Conservation (phyloP, 2,797 vertebrate genomes). For the Sardinella longiceps region DNA sequence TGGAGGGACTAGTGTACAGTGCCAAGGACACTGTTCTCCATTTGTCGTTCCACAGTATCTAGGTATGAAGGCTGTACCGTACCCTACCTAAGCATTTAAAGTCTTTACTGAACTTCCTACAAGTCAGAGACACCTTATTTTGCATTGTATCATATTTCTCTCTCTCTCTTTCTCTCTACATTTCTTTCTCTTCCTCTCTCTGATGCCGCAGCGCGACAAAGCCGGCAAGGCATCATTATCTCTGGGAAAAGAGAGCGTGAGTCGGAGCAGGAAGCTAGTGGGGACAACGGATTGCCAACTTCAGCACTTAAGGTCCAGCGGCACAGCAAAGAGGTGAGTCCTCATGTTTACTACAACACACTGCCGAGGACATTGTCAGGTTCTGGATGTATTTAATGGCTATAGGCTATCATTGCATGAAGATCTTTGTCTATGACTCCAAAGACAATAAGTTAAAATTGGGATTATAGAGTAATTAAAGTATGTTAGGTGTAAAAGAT, state of each 20-base stretch:
- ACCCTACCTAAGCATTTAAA: neutral
- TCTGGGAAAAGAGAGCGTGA: conserved; percentile 53
- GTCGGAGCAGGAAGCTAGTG: conserved; percentile 37
- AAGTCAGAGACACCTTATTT: too few species aligned
- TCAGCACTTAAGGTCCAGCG: conserved; percentile 48
- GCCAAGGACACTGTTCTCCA: conserved; percentile 18
- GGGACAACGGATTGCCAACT: conserved; percentile 22
- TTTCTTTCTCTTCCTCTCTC: neutral
- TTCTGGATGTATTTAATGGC: neutral
- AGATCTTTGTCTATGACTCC: neutral
- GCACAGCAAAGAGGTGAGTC: conserved; percentile 50
- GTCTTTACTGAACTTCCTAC: too few species aligned
- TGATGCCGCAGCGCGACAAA: conserved; percentile 32
- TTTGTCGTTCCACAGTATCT: conserved; percentile 57
- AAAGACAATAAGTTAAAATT: neutral
- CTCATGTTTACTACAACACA: neutral
- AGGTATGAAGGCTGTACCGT: conserved; percentile 40
- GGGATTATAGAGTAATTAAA: neutral
- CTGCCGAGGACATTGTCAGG: neutral
- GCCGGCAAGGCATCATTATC: neutral
- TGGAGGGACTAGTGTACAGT: neutral
- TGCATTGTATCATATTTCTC: neutral
- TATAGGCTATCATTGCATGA: neutral
- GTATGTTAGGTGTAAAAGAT: neutral
- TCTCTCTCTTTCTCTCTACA: neutral